These are phyloP conservation scores for Metopolophium dirhodum DNA, from an alignment of 1,140 invertebrate genomes.

Conservation along the genomic window DNA sequence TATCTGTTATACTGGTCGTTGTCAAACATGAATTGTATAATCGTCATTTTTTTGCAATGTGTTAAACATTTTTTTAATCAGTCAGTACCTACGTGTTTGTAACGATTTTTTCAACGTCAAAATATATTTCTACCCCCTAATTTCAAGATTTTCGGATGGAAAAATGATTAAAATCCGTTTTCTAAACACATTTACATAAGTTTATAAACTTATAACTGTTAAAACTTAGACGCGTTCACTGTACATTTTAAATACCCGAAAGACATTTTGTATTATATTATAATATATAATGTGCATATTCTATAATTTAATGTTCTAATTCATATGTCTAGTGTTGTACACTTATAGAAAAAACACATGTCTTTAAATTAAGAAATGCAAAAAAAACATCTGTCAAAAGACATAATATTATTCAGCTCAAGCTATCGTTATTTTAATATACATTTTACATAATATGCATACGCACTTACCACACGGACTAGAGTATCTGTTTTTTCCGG, in stretches of 20 bases:
- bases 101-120: neutral
- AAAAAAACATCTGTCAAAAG: constrained; percentile 28
- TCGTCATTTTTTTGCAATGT: neutral
- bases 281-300: neutral
- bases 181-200: neutral
- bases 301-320: neutral
- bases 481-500: too few relatives aligned
- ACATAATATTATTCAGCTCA: constrained; percentile 8
- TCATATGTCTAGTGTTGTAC: neutral
- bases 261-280: neutral
- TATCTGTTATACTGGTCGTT: constrained; percentile 6
- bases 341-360: neutral
- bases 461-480: neutral
- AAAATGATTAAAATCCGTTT: neutral
- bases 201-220: neutral
- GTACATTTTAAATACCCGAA: neutral
- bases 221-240: neutral
- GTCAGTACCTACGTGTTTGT: neutral
- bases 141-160: neutral
- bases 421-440: neutral
- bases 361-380: neutral
- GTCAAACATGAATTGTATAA: neutral
- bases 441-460: neutral
- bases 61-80: neutral
- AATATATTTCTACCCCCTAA: neutral